Base-by-base conservation (phyloP, 2,888 invertebrate genomes). In the Eledone cirrhosa region DNA sequence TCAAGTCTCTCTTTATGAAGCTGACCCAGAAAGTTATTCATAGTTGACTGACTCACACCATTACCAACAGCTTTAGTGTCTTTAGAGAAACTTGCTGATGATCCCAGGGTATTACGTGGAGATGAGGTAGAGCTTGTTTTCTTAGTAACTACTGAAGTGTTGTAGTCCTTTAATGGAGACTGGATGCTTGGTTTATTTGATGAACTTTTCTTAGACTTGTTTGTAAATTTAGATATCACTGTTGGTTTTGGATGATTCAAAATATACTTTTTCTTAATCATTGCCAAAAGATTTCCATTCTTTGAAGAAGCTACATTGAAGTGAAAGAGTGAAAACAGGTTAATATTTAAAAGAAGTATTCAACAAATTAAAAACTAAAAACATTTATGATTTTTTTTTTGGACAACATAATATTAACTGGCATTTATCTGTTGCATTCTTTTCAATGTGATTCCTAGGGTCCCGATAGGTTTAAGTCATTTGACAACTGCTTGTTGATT, bases 21-120 rank as follows among this genome's bases (percentile, higher is more conserved):
- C 27, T 76, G 47, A 27, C 48, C 76, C 29, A 76, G 47, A 13
- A 76, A 13, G 16, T 24, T 76, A 27, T 76, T 76, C 11, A 76
- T 48, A n/a, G 76, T 27, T 19, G 33, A 67, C 4, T 19, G 48
- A 22, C 29, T 48, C 14, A 24, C 8, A 41, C 41, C 77, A 77
- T 77, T 75, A 7, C 83, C 83, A n/a, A 87, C 80, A 13, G 80
- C 41, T 29, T 85, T 82, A 47, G 86, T 86, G 75, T 83, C 81
- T 47, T 86, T 86, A 24, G 48, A 48, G 11, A 14, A 24, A 7
- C 41, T 72, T 41, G 33, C n/a, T 72, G 72, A 72, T 29, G 72
- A n/a, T n/a, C 19, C 41, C 22, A 13, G 31, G 0, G 14, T 72
- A 24, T 41, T 72, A n/a, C n/a, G 4, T n/a, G n/a, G 22, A 3